Base-by-base conservation (phyloP, 2,888 invertebrate species). In the Cryptocephalus primarius region DNA sequence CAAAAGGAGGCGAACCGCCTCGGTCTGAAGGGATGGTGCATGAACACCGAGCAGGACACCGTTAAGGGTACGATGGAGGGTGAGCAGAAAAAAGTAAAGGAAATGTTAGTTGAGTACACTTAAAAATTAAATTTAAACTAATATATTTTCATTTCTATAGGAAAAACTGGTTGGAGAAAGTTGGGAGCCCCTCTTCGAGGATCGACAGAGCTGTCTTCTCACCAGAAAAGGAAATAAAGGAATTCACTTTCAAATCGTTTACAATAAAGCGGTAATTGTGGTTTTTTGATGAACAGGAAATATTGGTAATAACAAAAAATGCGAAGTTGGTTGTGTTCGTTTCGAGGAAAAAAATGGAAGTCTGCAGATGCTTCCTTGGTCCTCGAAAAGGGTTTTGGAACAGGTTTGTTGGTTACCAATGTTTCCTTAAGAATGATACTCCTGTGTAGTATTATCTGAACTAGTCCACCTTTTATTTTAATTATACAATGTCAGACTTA, bases 201-300 rank as follows among this genome's bases (percentile, higher is more conserved):
- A 87, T 89, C 54, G 83, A 85, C 8, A 84, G 79, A 64, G 79
- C 79, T 0, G 79, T 81, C 51, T 89, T 88, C 65, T 73, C 72
- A 12, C 82, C 84, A 59, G 75, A 77, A 49, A 75, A 74, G 51
- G 72, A 75, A 49, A 74, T 85, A n/a, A 42, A 65, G 0, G 64
- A 73, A 10, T 53, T 48, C 39, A 54, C 53, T 32, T 62, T 48
- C 48, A 48, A 57, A 34, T 43, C 51, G 2, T 63, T 63, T 51
- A 46, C 48, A 48, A 59, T 63, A 22, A 59, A 57, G 52, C 56
- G 54, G 40, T 60, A 50, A 54, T 22, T 22, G 2, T 22, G 22
- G 22, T 4, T 22, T n/a, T 22, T 2, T 22, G 22, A 22, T 2
- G 22, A 22, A 22, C 22, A 22, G 22, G 22, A 22, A 22, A 22